Percentiles rank a stretch among this genome's conserved stretches.
These are phyloP conservation scores for Coracias cyanogaster DNA, from an alignment of 2,797 vertebrate genomes.

Conservation along the genomic window DNA sequence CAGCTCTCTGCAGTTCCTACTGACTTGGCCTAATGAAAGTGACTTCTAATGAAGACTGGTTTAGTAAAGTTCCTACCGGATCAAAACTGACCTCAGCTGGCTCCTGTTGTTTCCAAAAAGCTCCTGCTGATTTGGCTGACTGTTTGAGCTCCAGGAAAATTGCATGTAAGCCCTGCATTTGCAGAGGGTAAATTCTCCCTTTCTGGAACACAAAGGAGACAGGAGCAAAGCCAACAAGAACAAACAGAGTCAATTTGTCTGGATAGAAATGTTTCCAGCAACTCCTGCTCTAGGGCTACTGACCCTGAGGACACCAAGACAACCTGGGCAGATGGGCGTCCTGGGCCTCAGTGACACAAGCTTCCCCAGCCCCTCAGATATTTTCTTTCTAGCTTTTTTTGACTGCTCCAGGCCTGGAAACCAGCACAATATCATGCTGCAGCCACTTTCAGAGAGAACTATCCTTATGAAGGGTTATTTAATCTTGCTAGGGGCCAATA, in stretches of 20 bases:
- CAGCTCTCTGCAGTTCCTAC: conserved; percentile 18
- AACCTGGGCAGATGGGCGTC: not conserved
- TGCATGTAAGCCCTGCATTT: not conserved
- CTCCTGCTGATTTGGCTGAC: conserved; percentile 48
- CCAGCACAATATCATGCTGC: not conserved
- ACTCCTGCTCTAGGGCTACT: not conserved
- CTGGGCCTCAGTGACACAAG: not conserved
- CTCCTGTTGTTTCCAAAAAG: conserved; percentile 35
- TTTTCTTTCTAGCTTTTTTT: not conserved
- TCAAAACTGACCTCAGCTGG: conserved; percentile 53
- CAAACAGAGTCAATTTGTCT: not conserved
- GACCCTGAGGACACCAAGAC: not conserved
- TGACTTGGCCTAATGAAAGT: conserved; percentile 28
- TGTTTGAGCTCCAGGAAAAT: conserved; percentile 27
- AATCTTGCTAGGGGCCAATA: not conserved
- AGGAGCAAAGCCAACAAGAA: conserved; percentile 40
- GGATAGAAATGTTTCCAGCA: not conserved
- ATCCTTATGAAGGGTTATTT: not conserved
- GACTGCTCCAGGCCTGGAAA: not conserved
- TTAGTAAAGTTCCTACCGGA: conserved; percentile 16
- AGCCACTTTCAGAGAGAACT: not conserved
- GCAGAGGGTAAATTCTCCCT: conserved; percentile 21
- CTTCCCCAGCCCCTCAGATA: not conserved
- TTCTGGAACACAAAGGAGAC: conserved; percentile 2
- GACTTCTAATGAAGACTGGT: not conserved